Base-by-base conservation (phyloP, 1,140 invertebrate genomes). In the Carcinoscorpius rotundicauda region DNA sequence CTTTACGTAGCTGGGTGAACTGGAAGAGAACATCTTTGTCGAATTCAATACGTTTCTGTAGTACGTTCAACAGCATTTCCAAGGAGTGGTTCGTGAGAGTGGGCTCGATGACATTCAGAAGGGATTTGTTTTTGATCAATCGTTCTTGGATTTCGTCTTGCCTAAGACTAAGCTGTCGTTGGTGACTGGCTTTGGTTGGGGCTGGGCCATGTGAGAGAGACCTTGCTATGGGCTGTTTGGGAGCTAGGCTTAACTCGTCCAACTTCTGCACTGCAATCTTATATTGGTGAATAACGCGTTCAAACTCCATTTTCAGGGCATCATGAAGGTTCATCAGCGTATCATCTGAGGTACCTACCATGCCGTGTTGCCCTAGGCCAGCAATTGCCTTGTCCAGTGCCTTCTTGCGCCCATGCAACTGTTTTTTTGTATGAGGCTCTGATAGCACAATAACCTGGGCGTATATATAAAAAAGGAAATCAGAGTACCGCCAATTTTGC, bases 121-220 rank as follows among this genome's bases (percentile, higher is more conserved):
- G 77, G 0, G 87, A 89, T 76, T 93, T 92, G 77, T 95, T 96
- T 77, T 93, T 91, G 70, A 94, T 94, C 11, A 96, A 80, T 4
- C 93, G 78, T 67, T 91, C 86, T 76, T 96, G 91, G 58, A 83
- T 79, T 60, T 80, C 78, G 6, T 82, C 82, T 72, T 89, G 86
- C 56, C 85, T 86, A 49, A 94, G 81, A 57, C 88, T 88, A 64
- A 96, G 78, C 51, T 93, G 84, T 52, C 92, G 79, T 77, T 95
- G 93, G 78, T 96, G 93, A 29, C 89, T 92, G 0, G 89, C 87
- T 58, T 87, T 85, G 0, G 89, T 88, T 10, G 90, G 90, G 51
- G 91, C 89, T 71, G 88, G 86, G 63, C 85, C 86, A 64, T 86
- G 82, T 8, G 76, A 76, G 4, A 80, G 70, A 5, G 76, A 75